These are phyloP conservation scores for Patella depressa DNA, from an alignment of 2,888 invertebrate genomes.

Conservation along the genomic window DNA sequence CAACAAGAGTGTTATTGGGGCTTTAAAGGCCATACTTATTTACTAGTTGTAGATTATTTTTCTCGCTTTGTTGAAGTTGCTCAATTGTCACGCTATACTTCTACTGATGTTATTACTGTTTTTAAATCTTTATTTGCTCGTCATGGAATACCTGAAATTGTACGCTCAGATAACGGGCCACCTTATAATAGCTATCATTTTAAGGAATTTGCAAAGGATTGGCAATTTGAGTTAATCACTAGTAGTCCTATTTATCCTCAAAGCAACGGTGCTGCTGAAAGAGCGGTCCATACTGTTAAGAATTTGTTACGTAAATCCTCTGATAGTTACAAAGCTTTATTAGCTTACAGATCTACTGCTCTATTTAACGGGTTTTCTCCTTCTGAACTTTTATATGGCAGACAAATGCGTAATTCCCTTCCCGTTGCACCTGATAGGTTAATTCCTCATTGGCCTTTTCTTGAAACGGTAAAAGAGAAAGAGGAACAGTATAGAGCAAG, in stretches of 20 bases:
- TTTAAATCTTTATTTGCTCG: slow-evolving; percentile 8
- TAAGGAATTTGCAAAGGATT: not conserved
- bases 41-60: slow-evolving; percentile 13
- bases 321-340: slow-evolving; percentile 19
- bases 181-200: not conserved
- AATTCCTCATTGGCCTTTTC: slow-evolving; percentile 9
- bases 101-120: not conserved
- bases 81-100: not conserved
- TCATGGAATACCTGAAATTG: too few species aligned
- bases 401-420: slow-evolving; percentile 15
- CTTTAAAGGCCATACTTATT: slow-evolving; percentile 29
- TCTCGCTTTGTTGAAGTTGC: too few species aligned
- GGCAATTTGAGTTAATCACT: not conserved
- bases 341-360: slow-evolving; percentile 17
- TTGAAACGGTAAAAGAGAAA: slow-evolving; percentile 20
- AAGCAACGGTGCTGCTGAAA: not conserved
- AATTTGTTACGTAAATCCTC: not conserved
- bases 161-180: too few species aligned
- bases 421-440: not conserved
- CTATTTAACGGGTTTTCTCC: slow-evolving; percentile 18
- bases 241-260: not conserved
- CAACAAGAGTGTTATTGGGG: too few species aligned
- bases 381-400: slow-evolving; percentile 22
- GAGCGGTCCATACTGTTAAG: not conserved
- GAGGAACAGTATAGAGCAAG: not conserved